Evolutionary conservation across 2,113 vertebrate species (phyloP), one percentile per base, ranked within the genome.

Genomic region (Andinoacara biseriatus): DNA sequence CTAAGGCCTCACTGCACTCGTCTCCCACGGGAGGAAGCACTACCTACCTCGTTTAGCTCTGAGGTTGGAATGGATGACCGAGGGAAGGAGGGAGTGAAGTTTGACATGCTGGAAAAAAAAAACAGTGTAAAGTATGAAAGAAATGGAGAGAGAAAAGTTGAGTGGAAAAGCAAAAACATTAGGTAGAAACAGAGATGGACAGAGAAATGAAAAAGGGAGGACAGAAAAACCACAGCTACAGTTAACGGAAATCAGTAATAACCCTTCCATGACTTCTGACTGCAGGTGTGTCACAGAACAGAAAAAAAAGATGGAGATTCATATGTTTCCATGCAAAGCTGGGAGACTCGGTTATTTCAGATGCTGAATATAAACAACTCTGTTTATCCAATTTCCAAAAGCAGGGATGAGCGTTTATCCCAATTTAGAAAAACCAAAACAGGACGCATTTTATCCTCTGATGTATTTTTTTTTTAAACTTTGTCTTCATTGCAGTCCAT

Each of bases 1-100:
- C 84, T 57, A 46, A 83, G 87, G 90, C 83, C 49, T 80, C 82
- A 54, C 54, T 60, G 81, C 58, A 10, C 63, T 58, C n/a, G 1
- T 69, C 7, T 88, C 90, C 84, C 62, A 22, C 1, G 76, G 87
- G 91, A 90, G 75, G 76, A 90, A 85, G 87, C 69, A 17, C 75
- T 65, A 77, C 61, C 83, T 76, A 56, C 76, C 75, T 80, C 7
- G 13, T 87, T 89, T 80, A 58, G 80, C 83, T 86, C 46, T 18
- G 29, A 61, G 74, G 80, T 40, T 54, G 40, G 26, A 82, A 57
- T 57, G 58, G 29, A 74, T 18, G 65, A 76, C 14, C 1, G 6
- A 22, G 15, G 38, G 18, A 33, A n/a, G 17, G 33, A 67, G 35
- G 10, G 24, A 59, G 52, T 3, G 11, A 26, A 9, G 24, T 22